These are phyloP conservation scores for Cheumatopsyche charites DNA, from an alignment of 1,140 invertebrate species.

Conservation along the genomic window DNA sequence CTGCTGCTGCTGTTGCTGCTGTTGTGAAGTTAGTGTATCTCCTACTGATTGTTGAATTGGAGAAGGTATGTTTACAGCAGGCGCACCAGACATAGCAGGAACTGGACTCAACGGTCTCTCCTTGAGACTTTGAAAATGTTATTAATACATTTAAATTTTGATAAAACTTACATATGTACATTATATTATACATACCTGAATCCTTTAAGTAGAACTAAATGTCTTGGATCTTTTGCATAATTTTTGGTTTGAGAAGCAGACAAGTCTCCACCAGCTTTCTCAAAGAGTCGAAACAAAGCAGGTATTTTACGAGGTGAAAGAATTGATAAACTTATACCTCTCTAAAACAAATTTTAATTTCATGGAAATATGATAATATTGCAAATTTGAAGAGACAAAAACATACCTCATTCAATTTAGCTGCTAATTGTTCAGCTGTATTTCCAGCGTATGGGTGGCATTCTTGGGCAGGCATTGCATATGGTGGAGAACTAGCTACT, in stretches of 20 bases:
- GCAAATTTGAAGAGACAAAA: neutral
- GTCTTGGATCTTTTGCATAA: slow-evolving; percentile 86
- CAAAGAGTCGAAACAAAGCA: slow-evolving; percentile 76
- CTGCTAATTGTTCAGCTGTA: slow-evolving; percentile 55
- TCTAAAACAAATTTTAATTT: slow-evolving; percentile 60
- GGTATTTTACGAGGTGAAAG: slow-evolving; percentile 88
- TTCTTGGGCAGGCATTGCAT: slow-evolving; percentile 83
- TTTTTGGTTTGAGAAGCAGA: slow-evolving; percentile 81
- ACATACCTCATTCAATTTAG: slow-evolving; percentile 50
- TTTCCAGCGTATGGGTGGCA: slow-evolving; percentile 74
- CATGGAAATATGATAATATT: neutral
- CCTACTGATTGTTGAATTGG: slow-evolving; percentile 35
- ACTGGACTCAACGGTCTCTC: slow-evolving; percentile 79
- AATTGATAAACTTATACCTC: slow-evolving; percentile 84
- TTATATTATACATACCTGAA: slow-evolving; percentile 60
- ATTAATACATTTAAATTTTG: slow-evolving; percentile 2
- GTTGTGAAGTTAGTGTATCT: slow-evolving; percentile 42
- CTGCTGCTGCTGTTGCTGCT: slow-evolving; percentile 45
- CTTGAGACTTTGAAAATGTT: slow-evolving; percentile 69
- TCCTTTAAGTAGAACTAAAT: slow-evolving; percentile 81
- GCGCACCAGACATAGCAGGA: slow-evolving; percentile 51
- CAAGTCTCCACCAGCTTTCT: slow-evolving; percentile 85
- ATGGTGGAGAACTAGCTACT: slow-evolving; percentile 92
- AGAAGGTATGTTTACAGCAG: slow-evolving; percentile 42
- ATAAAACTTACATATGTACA: neutral